Evolutionary conservation across 2,113 vertebrate genomes (phyloP).

Genomic region (Tinamus guttatus): DNA sequence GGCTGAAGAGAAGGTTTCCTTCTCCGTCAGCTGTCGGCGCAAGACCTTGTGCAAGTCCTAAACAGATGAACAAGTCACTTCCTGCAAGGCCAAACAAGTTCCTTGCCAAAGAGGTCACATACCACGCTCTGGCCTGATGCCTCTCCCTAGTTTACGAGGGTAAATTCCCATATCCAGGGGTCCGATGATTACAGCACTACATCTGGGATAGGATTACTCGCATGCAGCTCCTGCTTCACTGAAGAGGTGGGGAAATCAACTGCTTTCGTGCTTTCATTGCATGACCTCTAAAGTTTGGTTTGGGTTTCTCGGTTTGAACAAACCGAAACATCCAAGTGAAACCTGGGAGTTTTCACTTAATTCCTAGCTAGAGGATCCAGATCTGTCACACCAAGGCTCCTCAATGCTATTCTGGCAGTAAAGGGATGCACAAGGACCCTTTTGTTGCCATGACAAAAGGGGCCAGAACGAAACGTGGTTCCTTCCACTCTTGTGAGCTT

Average conservation of each 20-base stretch:
- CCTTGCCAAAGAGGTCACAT: constrained; percentile 71
- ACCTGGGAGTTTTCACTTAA: neutral
- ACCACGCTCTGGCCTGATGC: constrained; percentile 52
- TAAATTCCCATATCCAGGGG: constrained; percentile 69
- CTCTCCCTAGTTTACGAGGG: constrained; percentile 61
- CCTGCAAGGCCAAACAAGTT: constrained; percentile 63
- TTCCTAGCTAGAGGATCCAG: constrained; percentile 7
- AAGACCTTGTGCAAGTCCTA: constrained; percentile 45
- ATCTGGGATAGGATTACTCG: constrained; percentile 51
- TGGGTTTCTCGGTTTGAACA: constrained; percentile 18
- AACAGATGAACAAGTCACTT: constrained; percentile 58
- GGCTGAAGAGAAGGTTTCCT: rapidly evolving
- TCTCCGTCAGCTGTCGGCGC: neutral
- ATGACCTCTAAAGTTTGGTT: constrained; percentile 30
- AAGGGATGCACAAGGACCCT: constrained; percentile 18
- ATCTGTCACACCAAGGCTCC: neutral
- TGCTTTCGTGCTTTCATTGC: constrained; percentile 35
- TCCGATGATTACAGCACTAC: constrained; percentile 14
- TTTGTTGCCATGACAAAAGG: neutral
- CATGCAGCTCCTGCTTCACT: neutral
- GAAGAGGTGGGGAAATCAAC: constrained; percentile 60
- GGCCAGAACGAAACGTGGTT: too few species aligned
- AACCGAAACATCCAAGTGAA: neutral
- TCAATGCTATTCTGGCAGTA: neutral
- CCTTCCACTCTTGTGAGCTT: neutral